Percentiles rank a stretch among this genome's conserved stretches.
These are phyloP conservation scores for Pecten maximus DNA, from an alignment of 2,888 invertebrate species.

Conservation along the genomic window DNA sequence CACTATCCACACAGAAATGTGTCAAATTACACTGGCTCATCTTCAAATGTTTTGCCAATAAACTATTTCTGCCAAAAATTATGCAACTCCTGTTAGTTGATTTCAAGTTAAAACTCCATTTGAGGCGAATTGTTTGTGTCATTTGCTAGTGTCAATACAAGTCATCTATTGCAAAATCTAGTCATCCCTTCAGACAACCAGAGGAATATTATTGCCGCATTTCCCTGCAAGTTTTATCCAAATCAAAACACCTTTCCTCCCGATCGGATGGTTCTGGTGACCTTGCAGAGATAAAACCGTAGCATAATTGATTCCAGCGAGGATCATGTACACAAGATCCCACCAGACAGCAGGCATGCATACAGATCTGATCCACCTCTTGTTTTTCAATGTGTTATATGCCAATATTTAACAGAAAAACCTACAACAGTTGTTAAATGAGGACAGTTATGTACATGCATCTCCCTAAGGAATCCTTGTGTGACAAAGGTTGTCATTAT, in stretches of 20 bases:
- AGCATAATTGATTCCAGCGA: conserved; percentile 9
- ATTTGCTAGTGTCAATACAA: conserved; percentile 18
- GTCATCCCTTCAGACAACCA: conserved; percentile 22
- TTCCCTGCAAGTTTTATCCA: conserved; percentile 8
- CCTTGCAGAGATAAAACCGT: neutral
- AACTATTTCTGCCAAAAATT: conserved; percentile 28
- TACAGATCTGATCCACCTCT: neutral
- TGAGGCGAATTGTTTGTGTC: neutral
- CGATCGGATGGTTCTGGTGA: conserved; percentile 23
- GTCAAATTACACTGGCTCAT: neutral
- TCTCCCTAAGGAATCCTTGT: neutral
- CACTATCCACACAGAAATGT: neutral
- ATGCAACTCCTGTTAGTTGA: conserved; percentile 17
- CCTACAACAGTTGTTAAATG: neutral
- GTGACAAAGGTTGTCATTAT: neutral
- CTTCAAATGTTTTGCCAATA: conserved; percentile 35
- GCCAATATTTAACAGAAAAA: neutral
- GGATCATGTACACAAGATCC: neutral
- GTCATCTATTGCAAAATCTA: conserved; percentile 3
- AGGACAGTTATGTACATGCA: neutral
- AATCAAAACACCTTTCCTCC: conserved; percentile 31
- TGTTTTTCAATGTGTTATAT: neutral
- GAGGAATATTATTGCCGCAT: conserved; percentile 27
- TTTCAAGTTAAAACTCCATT: conserved; percentile 4
- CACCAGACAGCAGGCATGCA: neutral